Evolutionary conservation across 1,140 invertebrate species (phyloP), one percentile per base, ranked within the genome.

Genomic region (Drosophila pectinifera): DNA sequence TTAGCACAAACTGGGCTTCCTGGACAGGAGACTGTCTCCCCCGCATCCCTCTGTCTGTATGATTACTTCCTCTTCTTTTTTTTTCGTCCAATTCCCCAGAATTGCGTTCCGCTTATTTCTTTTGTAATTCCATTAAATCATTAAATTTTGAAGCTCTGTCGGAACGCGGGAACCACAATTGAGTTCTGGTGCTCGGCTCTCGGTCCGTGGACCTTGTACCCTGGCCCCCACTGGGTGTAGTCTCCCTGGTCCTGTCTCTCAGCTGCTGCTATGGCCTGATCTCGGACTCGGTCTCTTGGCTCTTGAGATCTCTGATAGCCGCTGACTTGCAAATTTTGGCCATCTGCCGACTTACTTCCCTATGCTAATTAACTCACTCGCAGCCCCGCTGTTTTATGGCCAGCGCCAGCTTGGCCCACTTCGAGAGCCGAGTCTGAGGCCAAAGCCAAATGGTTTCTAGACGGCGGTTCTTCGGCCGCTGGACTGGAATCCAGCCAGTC

Each of bases 81-180:
- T 11, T 8, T 10, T 7, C 4, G 1, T 34, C 11, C 14, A 64
- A 61, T 61, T 61, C 39, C 39, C 39, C 55, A 43, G 43, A 26
- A 46, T 51, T 26, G 36, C 10, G 34, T 34, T 55, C n/a, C 46
- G 45, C 34, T 51, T 20, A 39, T 18, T 43, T 61, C 49, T 61
- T 77, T 77, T 75, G 75, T 77, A 36, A 77, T 77, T 77, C 73
- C 51, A 77, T 77, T 77, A 77, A 77, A 43, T 48, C 41, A 53
- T 53, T 36, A 65, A 75, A 57, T 75, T 62, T 73, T 59, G 7
- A 28, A 75, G 57, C 69, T 49, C 18, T 39, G 55, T 28, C 49
- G 14, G 36, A 26, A 51, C 58, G 46, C 64, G 70, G 69, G 69
- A 69, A 61, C 54, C 69, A 53, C 65, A 77, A 77, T 77, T 77